Base-by-base conservation (phyloP, 2,797 vertebrate genomes). In the Phrynocephalus forsythii region DNA sequence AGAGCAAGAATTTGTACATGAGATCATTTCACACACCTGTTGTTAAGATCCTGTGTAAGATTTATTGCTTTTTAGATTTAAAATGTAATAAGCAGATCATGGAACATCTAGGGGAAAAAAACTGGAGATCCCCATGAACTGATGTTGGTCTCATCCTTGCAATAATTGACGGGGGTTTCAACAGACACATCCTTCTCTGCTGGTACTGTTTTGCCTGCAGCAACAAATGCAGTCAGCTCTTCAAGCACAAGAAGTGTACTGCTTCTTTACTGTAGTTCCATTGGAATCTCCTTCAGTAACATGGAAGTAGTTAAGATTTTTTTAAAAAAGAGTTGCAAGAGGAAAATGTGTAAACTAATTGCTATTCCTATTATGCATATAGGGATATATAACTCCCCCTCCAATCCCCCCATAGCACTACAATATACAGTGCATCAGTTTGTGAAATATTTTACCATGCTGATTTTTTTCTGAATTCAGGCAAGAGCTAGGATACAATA, bases 141-240 rank as follows among this genome's bases (percentile, higher is more conserved):
- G n/a, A 75, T 24, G 5, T 1, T 26, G 38, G 15, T 56, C 13
- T 0, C 13, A 75, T 92, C 44, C 79, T 15, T 73, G 28, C 1
- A 86, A 9, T 60, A 60, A 56, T 89, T 76, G 28, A 56, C 52
- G 48, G 56, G 33, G 71, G 76, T 84, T 90, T 90, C 15, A 11
- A 2, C 0, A 83, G 79, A 38, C 15, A 3, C 67, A 90, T 92
- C 86, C 87, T 90, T 84, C 89, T 81, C 50, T 38, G 20, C 33
- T 81, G 11, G 30, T 24, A 28, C 6, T 83, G 50, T 71, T 24
- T 69, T 72, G 44, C 52, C 77, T 3, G 6, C 0, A 0, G 77
- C 30, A 63, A 82, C 16, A 89, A 85, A 15, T 72, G 9, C 52
- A 0, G 28, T 0, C 0, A 69, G 3, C 28, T 66, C 79, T 79